A percentile compares a stretch with the other conserved stretches of the same genome.
phyloP scores from a whole-genome alignment of 2,113 vertebrate species.

The Benitochromis conjunctus region DNA sequence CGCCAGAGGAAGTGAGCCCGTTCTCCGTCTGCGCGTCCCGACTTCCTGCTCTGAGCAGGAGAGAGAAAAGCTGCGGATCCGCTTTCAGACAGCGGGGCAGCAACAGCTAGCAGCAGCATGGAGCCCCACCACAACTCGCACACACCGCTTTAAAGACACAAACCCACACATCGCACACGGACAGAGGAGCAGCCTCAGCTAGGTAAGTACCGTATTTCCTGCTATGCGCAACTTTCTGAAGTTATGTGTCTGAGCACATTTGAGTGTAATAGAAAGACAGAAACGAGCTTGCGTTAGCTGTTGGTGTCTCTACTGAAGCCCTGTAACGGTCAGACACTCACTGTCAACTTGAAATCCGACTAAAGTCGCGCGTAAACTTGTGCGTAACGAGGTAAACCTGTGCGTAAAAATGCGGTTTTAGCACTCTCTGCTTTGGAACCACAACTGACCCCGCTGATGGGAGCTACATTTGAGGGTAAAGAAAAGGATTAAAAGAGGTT shows the following conservation, averaged over 20 bases:
- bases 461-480: not conserved
- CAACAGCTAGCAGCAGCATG: slow-evolving; percentile 85
- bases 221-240: not conserved
- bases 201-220: slow-evolving; percentile 77
- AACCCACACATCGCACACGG: not conserved
- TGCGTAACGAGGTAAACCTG: slow-evolving; percentile 26
- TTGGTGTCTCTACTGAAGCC: not conserved
- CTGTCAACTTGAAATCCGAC: not conserved
- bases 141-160: slow-evolving; percentile 72
- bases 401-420: slow-evolving; percentile 26
- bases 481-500: not conserved
- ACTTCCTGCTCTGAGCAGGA: slow-evolving; percentile 91
- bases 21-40: slow-evolving; percentile 94
- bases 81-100: slow-evolving; percentile 77
- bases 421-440: not conserved
- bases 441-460: not conserved
- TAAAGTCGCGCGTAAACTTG: not conserved
- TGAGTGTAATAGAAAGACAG: not conserved
- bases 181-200: slow-evolving; percentile 55
- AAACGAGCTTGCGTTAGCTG: not conserved
- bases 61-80: slow-evolving; percentile 81
- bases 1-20: slow-evolving; percentile 98
- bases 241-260: not conserved
- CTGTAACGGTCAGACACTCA: not conserved
- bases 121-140: slow-evolving; percentile 80